Percentiles rank a stretch among this genome's conserved stretches.
These are phyloP conservation scores for Salarias fasciatus DNA, from an alignment of 2,797 vertebrate genomes.

Conservation along the genomic window DNA sequence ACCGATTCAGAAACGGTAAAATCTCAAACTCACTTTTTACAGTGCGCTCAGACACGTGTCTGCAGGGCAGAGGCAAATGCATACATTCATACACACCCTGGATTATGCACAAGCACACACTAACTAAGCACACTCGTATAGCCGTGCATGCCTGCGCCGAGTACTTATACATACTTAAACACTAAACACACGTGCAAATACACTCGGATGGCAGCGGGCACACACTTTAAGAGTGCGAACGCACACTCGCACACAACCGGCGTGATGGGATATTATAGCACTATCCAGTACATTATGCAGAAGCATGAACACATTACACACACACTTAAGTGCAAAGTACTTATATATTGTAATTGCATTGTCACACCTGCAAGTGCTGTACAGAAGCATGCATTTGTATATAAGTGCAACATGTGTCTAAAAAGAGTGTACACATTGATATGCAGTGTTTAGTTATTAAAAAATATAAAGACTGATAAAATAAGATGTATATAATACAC, in stretches of 20 bases:
- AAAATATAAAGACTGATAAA: no score
- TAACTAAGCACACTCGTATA: slow-evolving; percentile 20
- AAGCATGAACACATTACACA: slow-evolving; percentile 39
- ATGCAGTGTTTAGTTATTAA: neutral
- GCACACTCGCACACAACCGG: neutral
- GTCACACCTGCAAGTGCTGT: slow-evolving; percentile 13
- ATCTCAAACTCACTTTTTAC: no score
- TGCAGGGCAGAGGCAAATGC: neutral
- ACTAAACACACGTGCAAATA: slow-evolving; percentile 14
- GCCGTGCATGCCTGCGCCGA: slow-evolving; percentile 23
- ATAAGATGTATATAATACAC: no score
- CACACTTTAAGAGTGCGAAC: neutral
- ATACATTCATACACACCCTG: slow-evolving; percentile 6
- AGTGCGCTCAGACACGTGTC: neutral
- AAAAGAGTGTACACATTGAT: slow-evolving; percentile 1
- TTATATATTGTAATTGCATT: slow-evolving; percentile 19
- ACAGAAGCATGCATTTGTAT: slow-evolving; percentile 1
- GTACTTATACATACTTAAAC: slow-evolving; percentile 21
- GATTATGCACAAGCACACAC: slow-evolving; percentile 40
- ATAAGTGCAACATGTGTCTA: no score
- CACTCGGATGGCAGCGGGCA: neutral
- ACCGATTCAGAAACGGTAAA: no score
- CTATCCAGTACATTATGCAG: slow-evolving; percentile 48
- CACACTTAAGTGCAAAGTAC: slow-evolving; percentile 19
- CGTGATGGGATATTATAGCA: neutral